Evolutionary conservation across 2,797 vertebrate species (phyloP).

Genomic region (Premnoplex brunnescens): DNA sequence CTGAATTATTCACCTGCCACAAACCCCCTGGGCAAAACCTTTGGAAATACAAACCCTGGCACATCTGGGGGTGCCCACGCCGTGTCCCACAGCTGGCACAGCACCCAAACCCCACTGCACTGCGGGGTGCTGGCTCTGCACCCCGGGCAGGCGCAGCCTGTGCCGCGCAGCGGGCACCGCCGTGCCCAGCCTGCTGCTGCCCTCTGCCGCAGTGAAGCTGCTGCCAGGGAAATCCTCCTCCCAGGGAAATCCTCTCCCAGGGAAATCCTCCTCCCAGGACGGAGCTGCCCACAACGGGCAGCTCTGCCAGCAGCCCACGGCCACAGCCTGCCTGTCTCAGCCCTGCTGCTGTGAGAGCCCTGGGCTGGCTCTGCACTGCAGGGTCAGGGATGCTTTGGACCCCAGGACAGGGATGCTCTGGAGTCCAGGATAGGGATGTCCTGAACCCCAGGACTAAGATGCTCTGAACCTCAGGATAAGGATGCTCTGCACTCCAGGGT

Average conservation of each 20-base stretch:
- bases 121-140: accelerated
- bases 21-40: background rate
- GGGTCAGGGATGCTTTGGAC: background rate
- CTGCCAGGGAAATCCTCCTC: background rate
- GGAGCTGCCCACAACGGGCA: accelerated
- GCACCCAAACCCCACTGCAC: background rate
- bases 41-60: accelerated
- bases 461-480: accelerated
- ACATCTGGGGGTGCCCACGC: accelerated
- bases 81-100: background rate
- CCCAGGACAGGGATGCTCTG: background rate
- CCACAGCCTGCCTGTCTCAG: accelerated
- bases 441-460: background rate
- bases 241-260: background rate
- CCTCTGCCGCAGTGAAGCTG: background rate
- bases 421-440: background rate
- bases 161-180: background rate
- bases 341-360: background rate
- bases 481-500: background rate
- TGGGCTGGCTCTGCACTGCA: background rate
- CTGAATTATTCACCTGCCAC: background rate
- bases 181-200: slow-evolving; percentile 25
- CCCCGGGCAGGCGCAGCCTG: background rate
- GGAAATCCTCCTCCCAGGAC: background rate
- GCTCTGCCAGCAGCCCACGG: background rate